Conservation (phyloP, 92 coral and sea anemone species). For the Actinostola sp. region DNA sequence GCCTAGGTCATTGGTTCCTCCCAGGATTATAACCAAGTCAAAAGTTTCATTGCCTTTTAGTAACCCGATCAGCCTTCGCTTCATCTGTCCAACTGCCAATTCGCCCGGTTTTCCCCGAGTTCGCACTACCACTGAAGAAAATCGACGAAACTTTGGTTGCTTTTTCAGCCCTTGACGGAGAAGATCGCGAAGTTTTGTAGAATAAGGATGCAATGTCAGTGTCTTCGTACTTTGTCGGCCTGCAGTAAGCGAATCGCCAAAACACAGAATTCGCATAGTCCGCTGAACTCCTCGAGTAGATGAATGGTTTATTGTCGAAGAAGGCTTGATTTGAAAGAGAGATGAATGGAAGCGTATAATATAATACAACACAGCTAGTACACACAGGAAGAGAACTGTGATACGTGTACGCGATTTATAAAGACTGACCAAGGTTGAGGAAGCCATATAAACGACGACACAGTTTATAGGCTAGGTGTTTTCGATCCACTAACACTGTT, state of each 20-base stretch:
- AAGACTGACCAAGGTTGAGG: no score
- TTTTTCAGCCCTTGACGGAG: neutral
- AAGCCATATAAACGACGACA: no score
- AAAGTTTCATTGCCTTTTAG: slow-evolving; percentile 5
- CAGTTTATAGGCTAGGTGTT: no score
- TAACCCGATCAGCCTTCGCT: slow-evolving; percentile 6
- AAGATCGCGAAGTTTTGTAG: neutral
- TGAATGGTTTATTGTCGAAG: neutral
- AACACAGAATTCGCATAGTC: slow-evolving; percentile 7
- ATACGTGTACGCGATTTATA: neutral
- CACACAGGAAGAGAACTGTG: neutral
- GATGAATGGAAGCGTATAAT: neutral
- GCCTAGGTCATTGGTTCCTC: slow-evolving; percentile 13
- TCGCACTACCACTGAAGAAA: neutral
- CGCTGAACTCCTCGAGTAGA: neutral
- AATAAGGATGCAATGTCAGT: neutral
- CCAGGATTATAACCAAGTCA: slow-evolving; percentile 15
- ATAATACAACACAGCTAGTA: neutral
- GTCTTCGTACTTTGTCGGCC: neutral
- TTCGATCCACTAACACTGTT: no score
- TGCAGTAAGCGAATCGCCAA: slow-evolving; percentile 26
- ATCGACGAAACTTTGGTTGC: neutral
- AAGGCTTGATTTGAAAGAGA: neutral
- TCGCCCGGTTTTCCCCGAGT: slow-evolving; percentile 13
- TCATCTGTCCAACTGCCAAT: slow-evolving; percentile 1